phyloP scores from a whole-genome alignment of 2,888 invertebrate species.

The Cryptosula pallasiana region DNA sequence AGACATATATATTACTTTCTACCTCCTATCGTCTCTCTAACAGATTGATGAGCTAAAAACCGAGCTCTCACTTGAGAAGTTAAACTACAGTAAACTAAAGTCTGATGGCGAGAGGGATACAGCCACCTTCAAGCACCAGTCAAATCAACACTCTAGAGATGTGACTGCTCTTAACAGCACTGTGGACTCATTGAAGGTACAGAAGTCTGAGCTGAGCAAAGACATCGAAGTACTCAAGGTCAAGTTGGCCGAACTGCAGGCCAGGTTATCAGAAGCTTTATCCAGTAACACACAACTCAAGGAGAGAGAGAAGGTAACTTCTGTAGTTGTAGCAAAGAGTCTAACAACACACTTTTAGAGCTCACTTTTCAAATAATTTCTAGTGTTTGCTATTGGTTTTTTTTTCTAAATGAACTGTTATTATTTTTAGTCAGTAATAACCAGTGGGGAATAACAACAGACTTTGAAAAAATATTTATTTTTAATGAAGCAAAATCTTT shows the following conservation, averaged over 20 bases:
- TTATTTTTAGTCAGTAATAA: no score
- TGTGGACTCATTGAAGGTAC: constrained; percentile 32
- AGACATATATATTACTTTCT: no score
- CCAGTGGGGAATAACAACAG: no score
- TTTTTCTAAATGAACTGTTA: no score
- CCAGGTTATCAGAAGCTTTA: constrained; percentile 25
- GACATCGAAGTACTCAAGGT: constrained; percentile 32
- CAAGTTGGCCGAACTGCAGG: constrained; percentile 35
- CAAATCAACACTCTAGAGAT: not conserved
- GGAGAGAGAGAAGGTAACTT: constrained; percentile 23
- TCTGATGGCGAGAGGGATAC: constrained; percentile 3
- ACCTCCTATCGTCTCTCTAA: no score
- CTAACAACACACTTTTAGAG: no score
- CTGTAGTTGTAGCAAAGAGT: no score
- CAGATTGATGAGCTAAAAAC: constrained; percentile 20
- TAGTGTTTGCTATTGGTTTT: no score
- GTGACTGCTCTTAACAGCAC: constrained; percentile 26
- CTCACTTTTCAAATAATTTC: no score
- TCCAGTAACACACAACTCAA: not conserved
- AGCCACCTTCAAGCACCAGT: not conserved
- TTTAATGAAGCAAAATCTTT: no score
- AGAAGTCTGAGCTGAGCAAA: constrained; percentile 32
- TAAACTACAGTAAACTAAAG: constrained; percentile 16
- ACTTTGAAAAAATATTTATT: no score
- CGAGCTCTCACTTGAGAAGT: not conserved